Evolutionary conservation across 2,888 invertebrate genomes (phyloP), one percentile per base, ranked within the genome.

Genomic region (Diogma glabrata): DNA sequence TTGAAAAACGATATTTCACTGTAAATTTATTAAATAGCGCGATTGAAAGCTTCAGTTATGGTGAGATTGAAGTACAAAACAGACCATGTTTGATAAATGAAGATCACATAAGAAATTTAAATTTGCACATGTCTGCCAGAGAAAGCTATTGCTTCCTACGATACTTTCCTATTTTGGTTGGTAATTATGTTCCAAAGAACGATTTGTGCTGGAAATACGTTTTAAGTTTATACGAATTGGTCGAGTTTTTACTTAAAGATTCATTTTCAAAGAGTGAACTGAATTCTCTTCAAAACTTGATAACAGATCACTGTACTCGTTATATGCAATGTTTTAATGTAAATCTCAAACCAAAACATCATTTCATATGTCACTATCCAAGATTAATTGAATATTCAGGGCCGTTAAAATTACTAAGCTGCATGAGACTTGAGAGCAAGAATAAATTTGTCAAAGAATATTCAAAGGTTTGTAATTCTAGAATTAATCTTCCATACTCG

Each of bases 71-170:
- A 36, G 36, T 36, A 17, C 36, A 36, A n/a, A 36, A 36, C 9
- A 14, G 36, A 5, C 36, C 36, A 36, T 17, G 17, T 36, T 14
- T 9, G 8, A 36, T 36, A 5, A 36, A 36, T 17, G 36, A 36
- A 36, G 36, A 36, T 17, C 36, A 36, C 17, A 36, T 36, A 36
- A 36, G 17, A 36, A 36, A n/a, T 14, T n/a, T n/a, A n/a, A n/a
- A n/a, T n/a, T n/a, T n/a, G n/a, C n/a, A n/a, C n/a, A 36, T 36
- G 36, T 36, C 36, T 36, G 36, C 36, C 8, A 36, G 36, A 36
- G 36, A 36, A 17, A 36, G 36, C 16, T 36, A 36, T n/a, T 9
- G 36, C 17, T 36, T 36, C 36, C 17, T 36, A 36, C 14, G 9
- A 36, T 36, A 36, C 9, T 36, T 36, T 36, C 36, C 36, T 7